Evolutionary conservation across 2,113 vertebrate species (phyloP).

Genomic region (Jaculus jaculus): DNA sequence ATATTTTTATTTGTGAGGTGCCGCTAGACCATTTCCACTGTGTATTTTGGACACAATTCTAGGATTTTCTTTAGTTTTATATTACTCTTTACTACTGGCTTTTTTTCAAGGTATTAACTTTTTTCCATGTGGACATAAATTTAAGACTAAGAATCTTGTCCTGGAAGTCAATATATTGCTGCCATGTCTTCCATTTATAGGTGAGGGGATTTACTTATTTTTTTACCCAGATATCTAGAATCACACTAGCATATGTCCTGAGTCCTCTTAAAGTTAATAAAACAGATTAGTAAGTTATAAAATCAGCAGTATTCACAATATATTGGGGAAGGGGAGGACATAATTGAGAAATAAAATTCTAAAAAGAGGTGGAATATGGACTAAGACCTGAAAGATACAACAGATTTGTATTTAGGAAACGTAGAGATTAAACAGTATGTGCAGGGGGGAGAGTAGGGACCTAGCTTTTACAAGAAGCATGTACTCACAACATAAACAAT

Average conservation of each 20-base stretch:
- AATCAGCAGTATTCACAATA: neutral
- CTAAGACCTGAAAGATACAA: neutral
- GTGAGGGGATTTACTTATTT: neutral
- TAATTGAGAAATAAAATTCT: neutral
- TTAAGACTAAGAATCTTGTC: neutral
- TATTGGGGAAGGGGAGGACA: neutral
- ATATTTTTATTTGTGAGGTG: neutral
- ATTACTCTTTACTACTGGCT: neutral
- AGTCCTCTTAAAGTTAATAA: neutral
- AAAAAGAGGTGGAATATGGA: neutral
- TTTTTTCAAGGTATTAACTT: neutral
- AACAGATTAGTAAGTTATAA: neutral
- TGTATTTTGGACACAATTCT: neutral
- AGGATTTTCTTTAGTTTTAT: neutral
- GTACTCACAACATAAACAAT: neutral
- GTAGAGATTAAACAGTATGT: neutral
- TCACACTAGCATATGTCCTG: neutral
- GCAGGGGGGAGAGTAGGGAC: neutral
- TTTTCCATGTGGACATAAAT: neutral
- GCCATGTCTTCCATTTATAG: neutral
- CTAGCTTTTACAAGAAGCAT: neutral
- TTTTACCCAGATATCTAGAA: neutral
- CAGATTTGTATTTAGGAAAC: neutral
- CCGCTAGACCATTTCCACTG: fast-evolving
- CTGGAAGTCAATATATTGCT: too few species aligned